Conservation (phyloP, 2,888 invertebrate species). For the Hecatera dysodea region DNA sequence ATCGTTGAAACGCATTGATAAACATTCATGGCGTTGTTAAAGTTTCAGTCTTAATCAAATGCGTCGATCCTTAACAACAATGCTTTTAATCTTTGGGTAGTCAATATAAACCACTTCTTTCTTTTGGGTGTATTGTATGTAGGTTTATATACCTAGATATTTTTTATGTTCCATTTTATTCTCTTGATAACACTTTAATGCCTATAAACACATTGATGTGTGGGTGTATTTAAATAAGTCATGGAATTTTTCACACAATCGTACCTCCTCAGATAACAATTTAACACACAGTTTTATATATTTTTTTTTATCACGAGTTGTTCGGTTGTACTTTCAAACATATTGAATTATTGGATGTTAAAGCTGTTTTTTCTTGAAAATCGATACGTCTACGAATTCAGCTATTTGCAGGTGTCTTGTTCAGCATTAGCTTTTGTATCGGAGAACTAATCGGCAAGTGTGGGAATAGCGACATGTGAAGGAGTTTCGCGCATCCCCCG, state of each 20-base stretch:
- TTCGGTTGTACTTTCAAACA: slow-evolving; percentile 4
- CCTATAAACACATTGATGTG: slow-evolving; percentile 59
- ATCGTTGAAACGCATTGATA: slow-evolving; percentile 80
- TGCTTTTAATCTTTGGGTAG: slow-evolving; percentile 46
- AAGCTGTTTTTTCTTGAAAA: slow-evolving; percentile 69
- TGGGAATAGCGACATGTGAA: slow-evolving; percentile 74
- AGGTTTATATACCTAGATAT: slow-evolving; percentile 48
- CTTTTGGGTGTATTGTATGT: slow-evolving; percentile 38
- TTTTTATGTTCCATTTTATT: slow-evolving; percentile 62
- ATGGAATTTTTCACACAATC: slow-evolving; percentile 68
- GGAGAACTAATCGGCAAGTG: slow-evolving; percentile 60
- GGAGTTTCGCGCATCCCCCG: slow-evolving; percentile 72
- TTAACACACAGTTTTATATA: slow-evolving; percentile 40
- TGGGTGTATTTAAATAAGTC: slow-evolving; percentile 64
- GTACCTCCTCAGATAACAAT: slow-evolving; percentile 63
- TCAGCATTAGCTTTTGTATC: slow-evolving; percentile 65
- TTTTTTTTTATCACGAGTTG: slow-evolving; percentile 25
- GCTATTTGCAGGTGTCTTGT: slow-evolving; percentile 73
- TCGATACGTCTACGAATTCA: slow-evolving; percentile 69
- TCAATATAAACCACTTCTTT: slow-evolving; percentile 42
- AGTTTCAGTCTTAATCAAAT: slow-evolving; percentile 70
- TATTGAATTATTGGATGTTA: slow-evolving; percentile 2
- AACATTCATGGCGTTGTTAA: slow-evolving; percentile 81
- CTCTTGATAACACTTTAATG: slow-evolving; percentile 63
- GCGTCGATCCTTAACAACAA: slow-evolving; percentile 41